Evolutionary conservation across 2,888 invertebrate genomes (phyloP).

Genomic region (Melieria picta): DNA sequence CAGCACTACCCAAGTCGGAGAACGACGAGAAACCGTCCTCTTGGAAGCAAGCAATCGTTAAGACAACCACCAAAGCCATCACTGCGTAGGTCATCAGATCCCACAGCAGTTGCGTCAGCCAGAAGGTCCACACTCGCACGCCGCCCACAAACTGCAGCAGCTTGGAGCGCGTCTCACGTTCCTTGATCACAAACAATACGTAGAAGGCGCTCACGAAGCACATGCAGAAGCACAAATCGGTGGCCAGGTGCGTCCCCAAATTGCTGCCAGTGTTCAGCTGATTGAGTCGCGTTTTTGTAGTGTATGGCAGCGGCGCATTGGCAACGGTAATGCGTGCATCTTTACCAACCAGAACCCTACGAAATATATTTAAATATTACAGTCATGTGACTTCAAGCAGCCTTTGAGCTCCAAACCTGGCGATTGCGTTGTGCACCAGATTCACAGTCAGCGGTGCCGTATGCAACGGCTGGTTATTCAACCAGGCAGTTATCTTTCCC

Average conservation of each 20-base stretch:
- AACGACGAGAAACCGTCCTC: constrained; percentile 68
- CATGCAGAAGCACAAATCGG: constrained; percentile 79
- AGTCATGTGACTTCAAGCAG: background rate
- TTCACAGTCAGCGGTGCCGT: constrained; percentile 75
- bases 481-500: constrained; percentile 71
- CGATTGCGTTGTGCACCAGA: constrained; percentile 72
- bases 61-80: constrained; percentile 72
- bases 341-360: constrained; percentile 45
- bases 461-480: constrained; percentile 84
- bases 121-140: constrained; percentile 75
- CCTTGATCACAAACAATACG: constrained; percentile 72
- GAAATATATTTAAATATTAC: background rate
- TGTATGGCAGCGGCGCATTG: constrained; percentile 78
- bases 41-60: constrained; percentile 74
- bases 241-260: constrained; percentile 73
- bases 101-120: constrained; percentile 75
- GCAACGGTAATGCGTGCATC: constrained; percentile 64
- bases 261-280: constrained; percentile 53
- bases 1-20: constrained; percentile 48
- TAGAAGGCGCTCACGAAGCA: constrained; percentile 77
- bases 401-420: constrained; percentile 57
- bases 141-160: constrained; percentile 82
- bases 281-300: constrained; percentile 68
- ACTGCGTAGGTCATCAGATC: constrained; percentile 72
- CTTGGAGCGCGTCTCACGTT: constrained; percentile 78